Evolutionary conservation across 2,113 vertebrate species (phyloP).

Genomic region (Cyprinodon tularosa): DNA sequence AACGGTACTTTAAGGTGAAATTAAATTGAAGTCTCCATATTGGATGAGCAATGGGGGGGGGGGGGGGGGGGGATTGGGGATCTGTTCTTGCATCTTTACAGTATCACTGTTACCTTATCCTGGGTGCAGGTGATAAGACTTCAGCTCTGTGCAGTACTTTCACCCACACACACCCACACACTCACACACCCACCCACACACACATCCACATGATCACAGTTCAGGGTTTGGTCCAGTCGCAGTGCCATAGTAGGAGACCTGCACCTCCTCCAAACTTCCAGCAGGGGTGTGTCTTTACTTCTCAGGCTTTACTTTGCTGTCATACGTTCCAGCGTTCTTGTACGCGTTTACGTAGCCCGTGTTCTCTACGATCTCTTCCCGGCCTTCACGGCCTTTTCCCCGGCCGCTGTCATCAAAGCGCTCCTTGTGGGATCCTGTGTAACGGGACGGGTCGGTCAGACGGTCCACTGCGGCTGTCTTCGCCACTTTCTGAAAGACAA

Average conservation of each 20-base stretch:
- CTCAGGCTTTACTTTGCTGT: constrained; percentile 85
- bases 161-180: constrained; percentile 7
- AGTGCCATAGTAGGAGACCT: constrained; percentile 36
- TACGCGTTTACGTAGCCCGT: constrained; percentile 93
- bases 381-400: constrained; percentile 89
- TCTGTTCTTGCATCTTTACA: no score
- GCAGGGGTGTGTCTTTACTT: constrained; percentile 32
- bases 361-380: constrained; percentile 90
- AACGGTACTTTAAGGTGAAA: no score
- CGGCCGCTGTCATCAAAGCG: constrained; percentile 90
- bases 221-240: constrained; percentile 67
- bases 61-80: no score
- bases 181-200: no score
- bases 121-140: neutral
- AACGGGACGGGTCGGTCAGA: constrained; percentile 91
- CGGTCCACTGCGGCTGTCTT: constrained; percentile 87
- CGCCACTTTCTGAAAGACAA: constrained; percentile 85
- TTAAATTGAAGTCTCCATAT: no score
- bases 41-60: no score
- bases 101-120: neutral
- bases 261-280: constrained; percentile 4
- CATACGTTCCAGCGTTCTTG: constrained; percentile 91
- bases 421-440: constrained; percentile 94
- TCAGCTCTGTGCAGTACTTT: constrained; percentile 14
- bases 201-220: no score